Conservation (phyloP, 2,797 vertebrate species). For the Poeciliopsis presidionis region DNA sequence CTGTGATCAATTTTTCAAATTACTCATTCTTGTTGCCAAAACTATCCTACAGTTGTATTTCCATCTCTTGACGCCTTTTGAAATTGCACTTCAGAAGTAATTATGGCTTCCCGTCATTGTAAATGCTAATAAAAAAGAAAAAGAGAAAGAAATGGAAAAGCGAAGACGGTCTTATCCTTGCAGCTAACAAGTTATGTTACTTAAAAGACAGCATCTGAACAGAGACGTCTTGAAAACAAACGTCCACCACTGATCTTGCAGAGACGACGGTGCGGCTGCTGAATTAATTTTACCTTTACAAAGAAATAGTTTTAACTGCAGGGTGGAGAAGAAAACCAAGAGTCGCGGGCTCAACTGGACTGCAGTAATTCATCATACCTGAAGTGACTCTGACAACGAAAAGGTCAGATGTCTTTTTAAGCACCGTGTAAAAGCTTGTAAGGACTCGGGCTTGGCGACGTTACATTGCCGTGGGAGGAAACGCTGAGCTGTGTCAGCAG, state of each 20-base stretch:
- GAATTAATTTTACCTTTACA: neutral
- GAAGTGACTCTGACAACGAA: constrained; percentile 8
- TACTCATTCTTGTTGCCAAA: constrained; percentile 4
- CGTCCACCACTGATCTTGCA: neutral
- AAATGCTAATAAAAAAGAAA: neutral
- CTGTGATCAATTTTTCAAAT: constrained; percentile 17
- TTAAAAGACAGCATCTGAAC: neutral
- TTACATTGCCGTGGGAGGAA: neutral
- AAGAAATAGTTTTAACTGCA: neutral
- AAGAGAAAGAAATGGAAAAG: neutral
- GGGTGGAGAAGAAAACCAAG: neutral
- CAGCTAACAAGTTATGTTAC: neutral
- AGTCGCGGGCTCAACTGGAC: neutral
- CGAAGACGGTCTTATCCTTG: neutral
- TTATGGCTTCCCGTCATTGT: neutral
- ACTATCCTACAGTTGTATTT: neutral
- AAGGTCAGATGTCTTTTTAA: constrained; percentile 24
- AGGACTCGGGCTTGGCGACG: neutral
- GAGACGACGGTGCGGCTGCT: neutral
- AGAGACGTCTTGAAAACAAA: neutral
- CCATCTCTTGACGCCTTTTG: constrained; percentile 2
- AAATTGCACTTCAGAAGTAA: constrained; percentile 10
- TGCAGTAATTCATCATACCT: constrained; percentile 1
- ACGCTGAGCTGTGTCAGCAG: neutral
- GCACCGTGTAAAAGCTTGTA: constrained; percentile 16